A percentile compares a stretch with the other conserved stretches of the same genome.
Conservation (phyloP, 2,113 vertebrate species). For the Anseranas semipalmata region DNA sequence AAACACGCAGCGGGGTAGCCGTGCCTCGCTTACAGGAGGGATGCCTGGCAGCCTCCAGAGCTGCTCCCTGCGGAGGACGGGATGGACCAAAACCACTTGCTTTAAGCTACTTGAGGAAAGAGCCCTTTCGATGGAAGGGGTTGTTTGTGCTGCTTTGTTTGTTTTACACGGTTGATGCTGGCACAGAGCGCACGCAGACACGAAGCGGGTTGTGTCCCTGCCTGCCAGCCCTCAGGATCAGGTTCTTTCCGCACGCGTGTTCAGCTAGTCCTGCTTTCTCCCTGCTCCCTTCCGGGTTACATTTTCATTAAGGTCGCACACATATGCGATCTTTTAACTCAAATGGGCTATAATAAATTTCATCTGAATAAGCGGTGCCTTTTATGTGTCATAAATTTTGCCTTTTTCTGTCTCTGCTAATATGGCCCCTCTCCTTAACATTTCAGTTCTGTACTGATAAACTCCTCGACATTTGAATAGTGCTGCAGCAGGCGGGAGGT, state of each 20-base stretch:
- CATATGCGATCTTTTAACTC: constrained; percentile 32
- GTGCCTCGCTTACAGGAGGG: neutral
- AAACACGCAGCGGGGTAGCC: rapidly evolving
- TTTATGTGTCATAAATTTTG: constrained; percentile 35
- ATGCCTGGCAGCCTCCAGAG: neutral
- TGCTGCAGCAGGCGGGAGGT: neutral
- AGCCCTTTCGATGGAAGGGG: neutral
- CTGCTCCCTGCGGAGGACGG: neutral
- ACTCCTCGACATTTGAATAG: constrained; percentile 18
- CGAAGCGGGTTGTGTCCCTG: neutral
- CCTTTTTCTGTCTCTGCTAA: neutral
- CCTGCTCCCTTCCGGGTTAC: rapidly evolving
- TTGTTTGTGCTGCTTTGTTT: neutral
- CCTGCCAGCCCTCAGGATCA: neutral
- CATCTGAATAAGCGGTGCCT: constrained; percentile 27
- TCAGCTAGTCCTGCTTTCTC: neutral
- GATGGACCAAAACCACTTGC: neutral
- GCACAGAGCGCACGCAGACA: neutral
- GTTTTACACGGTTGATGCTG: neutral
- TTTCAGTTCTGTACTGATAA: constrained; percentile 34
- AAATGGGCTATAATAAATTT: constrained; percentile 48
- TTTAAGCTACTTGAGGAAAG: neutral
- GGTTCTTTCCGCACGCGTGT: neutral
- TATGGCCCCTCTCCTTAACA: neutral
- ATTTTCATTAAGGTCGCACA: neutral